phyloP scores from a whole-genome alignment of 2,797 vertebrate genomes.

The Paedocypris micromegethes region DNA sequence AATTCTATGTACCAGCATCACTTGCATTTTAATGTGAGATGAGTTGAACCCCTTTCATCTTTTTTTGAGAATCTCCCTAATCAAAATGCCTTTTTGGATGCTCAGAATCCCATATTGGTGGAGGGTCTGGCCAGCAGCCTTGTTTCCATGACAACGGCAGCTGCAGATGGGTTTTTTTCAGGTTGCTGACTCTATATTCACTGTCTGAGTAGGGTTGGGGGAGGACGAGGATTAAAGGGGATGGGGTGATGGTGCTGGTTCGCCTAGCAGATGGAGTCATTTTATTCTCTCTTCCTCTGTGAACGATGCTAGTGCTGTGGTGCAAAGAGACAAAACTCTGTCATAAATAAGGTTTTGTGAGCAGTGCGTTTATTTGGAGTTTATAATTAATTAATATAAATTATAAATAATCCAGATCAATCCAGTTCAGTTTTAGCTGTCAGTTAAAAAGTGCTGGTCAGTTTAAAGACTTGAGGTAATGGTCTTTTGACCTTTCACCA shows the following conservation, averaged over 20 bases:
- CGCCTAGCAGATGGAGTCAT: slow-evolving; percentile 47
- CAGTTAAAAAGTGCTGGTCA: neutral
- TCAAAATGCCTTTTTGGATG: slow-evolving; percentile 38
- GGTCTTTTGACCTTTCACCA: slow-evolving; percentile 11
- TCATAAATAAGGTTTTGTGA: neutral
- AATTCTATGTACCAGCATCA: no score
- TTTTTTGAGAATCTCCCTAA: neutral
- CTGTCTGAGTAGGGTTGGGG: slow-evolving; percentile 13
- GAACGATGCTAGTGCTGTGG: slow-evolving; percentile 32
- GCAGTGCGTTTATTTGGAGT: neutral
- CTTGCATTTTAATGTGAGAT: neutral
- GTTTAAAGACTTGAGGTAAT: neutral
- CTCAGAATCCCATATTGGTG: slow-evolving; percentile 35
- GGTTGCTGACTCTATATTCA: slow-evolving; percentile 33
- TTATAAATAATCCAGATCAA: no score
- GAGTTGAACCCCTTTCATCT: neutral
- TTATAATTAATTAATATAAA: no score
- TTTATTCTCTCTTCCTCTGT: slow-evolving; percentile 39
- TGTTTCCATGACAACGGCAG: slow-evolving; percentile 53
- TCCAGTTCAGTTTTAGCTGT: no score
- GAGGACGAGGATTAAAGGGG: slow-evolving; percentile 4
- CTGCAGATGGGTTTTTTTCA: slow-evolving; percentile 45
- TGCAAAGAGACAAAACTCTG: slow-evolving; percentile 38
- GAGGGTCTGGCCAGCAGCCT: slow-evolving; percentile 38
- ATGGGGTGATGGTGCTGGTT: slow-evolving; percentile 11